A percentile compares a stretch with the other conserved stretches of the same genome.
These are phyloP conservation scores for Sebastolobus altivelis DNA, from an alignment of 2,797 vertebrate genomes.

Conservation along the genomic window DNA sequence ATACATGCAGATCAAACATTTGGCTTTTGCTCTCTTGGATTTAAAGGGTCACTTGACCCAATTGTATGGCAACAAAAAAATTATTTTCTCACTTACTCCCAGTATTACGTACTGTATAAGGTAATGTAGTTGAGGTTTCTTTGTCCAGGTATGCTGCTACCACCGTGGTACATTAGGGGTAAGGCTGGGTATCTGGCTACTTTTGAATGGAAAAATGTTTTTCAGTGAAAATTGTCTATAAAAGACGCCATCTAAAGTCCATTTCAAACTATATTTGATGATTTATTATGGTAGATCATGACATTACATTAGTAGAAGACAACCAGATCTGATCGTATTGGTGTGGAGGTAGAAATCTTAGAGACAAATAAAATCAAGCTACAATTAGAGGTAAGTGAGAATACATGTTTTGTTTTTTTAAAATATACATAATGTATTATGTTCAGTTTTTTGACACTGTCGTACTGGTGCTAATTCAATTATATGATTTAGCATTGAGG, in stretches of 20 bases:
- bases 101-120: neutral
- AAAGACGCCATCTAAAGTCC: no score
- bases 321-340: neutral
- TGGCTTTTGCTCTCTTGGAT: neutral
- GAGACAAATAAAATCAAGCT: neutral
- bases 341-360: neutral
- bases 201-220: no score
- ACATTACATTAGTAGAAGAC: no score
- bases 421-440: neutral
- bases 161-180: neutral
- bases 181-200: no score
- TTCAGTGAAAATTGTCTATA: no score
- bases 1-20: neutral
- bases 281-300: no score
- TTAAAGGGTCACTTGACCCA: neutral
- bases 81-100: neutral
- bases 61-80: neutral
- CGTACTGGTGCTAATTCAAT: neutral
- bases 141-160: neutral
- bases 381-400: accelerated
- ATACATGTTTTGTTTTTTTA: neutral
- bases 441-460: neutral
- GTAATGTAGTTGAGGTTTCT: neutral
- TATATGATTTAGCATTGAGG: no score
- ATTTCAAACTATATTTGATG: no score